Percentiles rank a stretch among this genome's conserved stretches.
Evolutionary conservation across 2,113 vertebrate genomes (phyloP).

Genomic region (Rattus norvegicus): DNA sequence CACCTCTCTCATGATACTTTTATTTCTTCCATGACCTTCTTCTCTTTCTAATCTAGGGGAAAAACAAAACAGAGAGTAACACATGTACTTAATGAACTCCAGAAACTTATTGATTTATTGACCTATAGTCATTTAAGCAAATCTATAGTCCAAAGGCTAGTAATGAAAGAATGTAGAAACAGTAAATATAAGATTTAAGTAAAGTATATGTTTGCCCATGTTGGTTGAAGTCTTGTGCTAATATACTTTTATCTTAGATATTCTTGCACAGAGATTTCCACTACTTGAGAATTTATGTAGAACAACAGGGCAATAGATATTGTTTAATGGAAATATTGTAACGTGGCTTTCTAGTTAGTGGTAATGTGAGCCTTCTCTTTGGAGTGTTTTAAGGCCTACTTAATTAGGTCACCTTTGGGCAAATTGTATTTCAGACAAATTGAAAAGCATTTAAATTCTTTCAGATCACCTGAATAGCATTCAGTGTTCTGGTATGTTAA

Average conservation of each 20-base stretch:
- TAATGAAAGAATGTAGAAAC: constrained; percentile 69
- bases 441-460: constrained; percentile 67
- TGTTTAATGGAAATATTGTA: constrained; percentile 33
- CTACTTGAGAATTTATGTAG: neutral
- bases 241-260: neutral
- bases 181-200: neutral
- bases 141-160: constrained; percentile 60
- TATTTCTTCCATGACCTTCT: constrained; percentile 65
- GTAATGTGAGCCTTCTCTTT: constrained; percentile 44
- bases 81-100: constrained; percentile 46
- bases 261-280: constrained; percentile 50
- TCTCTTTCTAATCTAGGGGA: constrained; percentile 60
- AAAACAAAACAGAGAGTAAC: neutral
- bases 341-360: constrained; percentile 28
- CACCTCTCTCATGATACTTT: constrained; percentile 64
- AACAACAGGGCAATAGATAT: neutral
- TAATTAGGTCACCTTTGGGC: constrained; percentile 72
- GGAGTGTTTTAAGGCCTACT: constrained; percentile 57
- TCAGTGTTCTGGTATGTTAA: constrained; percentile 64
- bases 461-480: constrained; percentile 47
- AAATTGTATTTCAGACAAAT: constrained; percentile 63
- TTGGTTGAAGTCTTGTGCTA: neutral
- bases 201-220: neutral
- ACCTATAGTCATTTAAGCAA: constrained; percentile 58
- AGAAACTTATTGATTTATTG: constrained; percentile 71